Evolutionary conservation across 2,113 vertebrate genomes (phyloP), one percentile per base, ranked within the genome.

Genomic region (Centropristis striata): DNA sequence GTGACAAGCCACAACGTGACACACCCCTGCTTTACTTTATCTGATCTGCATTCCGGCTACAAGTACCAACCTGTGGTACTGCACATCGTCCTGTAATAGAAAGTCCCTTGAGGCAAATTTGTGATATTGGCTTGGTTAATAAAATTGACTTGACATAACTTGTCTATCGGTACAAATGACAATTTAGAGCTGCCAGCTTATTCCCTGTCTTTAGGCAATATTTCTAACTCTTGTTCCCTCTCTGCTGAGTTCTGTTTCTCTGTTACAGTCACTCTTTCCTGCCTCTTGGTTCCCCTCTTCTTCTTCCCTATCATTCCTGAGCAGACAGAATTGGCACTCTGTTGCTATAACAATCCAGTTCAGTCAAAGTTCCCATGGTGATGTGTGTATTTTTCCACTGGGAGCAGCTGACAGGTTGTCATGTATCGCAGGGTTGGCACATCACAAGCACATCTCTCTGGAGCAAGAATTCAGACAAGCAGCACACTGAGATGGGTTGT

Each of bases 31-130:
- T 42, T 46, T 36, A 6, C 32, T 42, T 46, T 36, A 51, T 21
- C 74, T 71, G 36, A 78, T 53, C 58, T 55, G 21, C 86, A 90
- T 91, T 92, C 88, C 74, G 88, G 11, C 44, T 70, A 78, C 93
- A 77, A 32, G 92, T 73, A 51, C 23, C 23, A 54, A 71, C 92
- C 47, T 88, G 91, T 42, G 37, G 5, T 11, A 9, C 50, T 8
- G 51, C 41, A 28, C 55, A 15, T 27, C 51, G 10, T 73, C 25
- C 18, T 10, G n/a, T 78, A 55, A 3, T 18, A 0, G 16, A 9
- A 41, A 14, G 7, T 6, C 37, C 20, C 59, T 41, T 21, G 23
- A 44, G 39, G 14, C 14, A 25, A 16, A 25, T 25, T 10, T 9
- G 3, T 44, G 23, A 44, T 63, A 4, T 27, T 25, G 14, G 14